Base-by-base conservation (phyloP, 1,140 invertebrate genomes). In the Pogonomyrmex barbatus region DNA sequence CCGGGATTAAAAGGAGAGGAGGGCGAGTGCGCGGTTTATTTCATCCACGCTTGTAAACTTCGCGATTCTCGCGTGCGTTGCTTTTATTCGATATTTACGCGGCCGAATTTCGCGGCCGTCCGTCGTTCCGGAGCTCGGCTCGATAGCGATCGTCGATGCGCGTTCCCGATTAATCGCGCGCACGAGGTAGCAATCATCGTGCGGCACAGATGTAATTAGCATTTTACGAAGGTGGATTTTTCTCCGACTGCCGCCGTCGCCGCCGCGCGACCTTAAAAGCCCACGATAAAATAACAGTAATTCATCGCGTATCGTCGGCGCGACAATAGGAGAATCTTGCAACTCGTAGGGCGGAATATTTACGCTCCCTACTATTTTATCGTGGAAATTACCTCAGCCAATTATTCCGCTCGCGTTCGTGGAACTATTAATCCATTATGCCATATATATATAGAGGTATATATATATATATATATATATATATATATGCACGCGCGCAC, bases 161-260 rank as follows among this genome's bases (percentile, higher is more conserved):
- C 58, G 56, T 77, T 24, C 56, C 14, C 39, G 60, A 78, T 78
- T 65, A 78, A 50, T 9, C 39, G 30, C 10, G 42, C 10, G 24
- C 42, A 12, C 47, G 47, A 81, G 47, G 47, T 81, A 81, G 63
- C 36, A 70, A 81, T 70, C 63, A 56, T 70, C 47, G 63, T 70
- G 70, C 17, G 12, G 63, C 63, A 12, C 17, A 54, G 63, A 54
- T 81, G 47, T 65, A 81, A 70, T 70, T 54, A 36, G 17, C 42
- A 47, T 78, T 78, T 76, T 60, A 76, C 54, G 39, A 54, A 76
- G 73, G 54, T 76, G 73, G 73, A 60, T 76, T 60, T 76, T 76
- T 76, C 73, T 60, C 45, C 39, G n/a, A 14, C n/a, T 10, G 36
- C 24, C 54, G 52, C 52, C 54, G 30, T 56, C 54, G n/a, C 6